These are phyloP conservation scores for Salarias fasciatus DNA, from an alignment of 2,797 vertebrate species.

Conservation along the genomic window DNA sequence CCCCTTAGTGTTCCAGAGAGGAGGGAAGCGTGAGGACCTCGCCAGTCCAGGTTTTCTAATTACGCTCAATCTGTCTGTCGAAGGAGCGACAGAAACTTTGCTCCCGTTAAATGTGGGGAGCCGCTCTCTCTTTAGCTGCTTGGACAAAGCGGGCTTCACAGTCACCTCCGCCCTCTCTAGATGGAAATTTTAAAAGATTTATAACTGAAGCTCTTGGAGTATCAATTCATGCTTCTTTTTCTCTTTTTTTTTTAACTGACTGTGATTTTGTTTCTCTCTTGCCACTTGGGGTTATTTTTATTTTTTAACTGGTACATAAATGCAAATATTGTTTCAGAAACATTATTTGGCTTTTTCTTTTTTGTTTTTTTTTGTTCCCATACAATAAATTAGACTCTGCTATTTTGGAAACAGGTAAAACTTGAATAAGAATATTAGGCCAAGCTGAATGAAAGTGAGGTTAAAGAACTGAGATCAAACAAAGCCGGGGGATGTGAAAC, in stretches of 20 bases:
- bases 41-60: conserved; percentile 59
- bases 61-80: conserved; percentile 69
- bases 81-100: conserved; percentile 36
- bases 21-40: conserved; percentile 47
- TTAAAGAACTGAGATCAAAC: conserved; percentile 20
- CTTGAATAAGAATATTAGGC: conserved; percentile 26
- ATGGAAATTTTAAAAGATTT: conserved; percentile 61
- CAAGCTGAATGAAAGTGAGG: conserved; percentile 33
- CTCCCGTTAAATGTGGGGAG: conserved; percentile 53
- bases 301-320: conserved; percentile 69
- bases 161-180: conserved; percentile 44
- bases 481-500: background rate
- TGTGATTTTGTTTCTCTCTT: background rate
- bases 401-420: conserved; percentile 50
- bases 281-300: background rate
- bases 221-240: conserved; percentile 40
- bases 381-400: conserved; percentile 61
- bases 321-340: conserved; percentile 65
- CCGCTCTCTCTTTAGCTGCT: conserved; percentile 71
- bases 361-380: conserved; percentile 43
- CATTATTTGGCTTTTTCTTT: conserved; percentile 36
- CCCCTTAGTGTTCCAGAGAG: conserved; percentile 53
- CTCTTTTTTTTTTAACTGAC: conserved; percentile 49
- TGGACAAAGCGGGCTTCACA: conserved; percentile 63
- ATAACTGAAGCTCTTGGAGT: conserved; percentile 61